Conservation (phyloP, 2,113 vertebrate species). For the Pelecanus crispus region DNA sequence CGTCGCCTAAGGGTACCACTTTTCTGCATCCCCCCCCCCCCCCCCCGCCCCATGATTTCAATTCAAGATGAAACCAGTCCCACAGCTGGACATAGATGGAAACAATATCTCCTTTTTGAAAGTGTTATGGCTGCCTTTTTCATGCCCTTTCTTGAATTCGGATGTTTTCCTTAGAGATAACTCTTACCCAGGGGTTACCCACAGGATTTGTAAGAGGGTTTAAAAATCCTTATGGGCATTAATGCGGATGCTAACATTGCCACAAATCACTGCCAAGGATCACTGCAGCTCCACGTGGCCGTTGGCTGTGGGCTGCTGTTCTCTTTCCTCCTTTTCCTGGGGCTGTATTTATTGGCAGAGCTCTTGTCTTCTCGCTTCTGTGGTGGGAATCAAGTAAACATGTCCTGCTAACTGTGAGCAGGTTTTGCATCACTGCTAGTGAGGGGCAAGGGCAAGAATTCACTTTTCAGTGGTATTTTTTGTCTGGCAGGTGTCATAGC, state of each 20-base stretch:
- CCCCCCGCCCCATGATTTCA: too few species aligned
- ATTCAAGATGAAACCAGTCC: neutral
- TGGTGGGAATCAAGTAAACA: neutral
- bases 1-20: rapidly evolving
- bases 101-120: neutral
- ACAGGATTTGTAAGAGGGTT: neutral
- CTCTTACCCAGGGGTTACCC: neutral
- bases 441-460: neutral
- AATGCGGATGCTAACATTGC: neutral
- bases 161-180: neutral
- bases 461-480: neutral
- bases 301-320: neutral
- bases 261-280: neutral
- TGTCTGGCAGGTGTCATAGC: neutral
- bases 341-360: neutral
- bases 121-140: neutral
- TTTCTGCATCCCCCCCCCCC: neutral
- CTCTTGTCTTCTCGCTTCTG: neutral
- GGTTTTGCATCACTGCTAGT: neutral
- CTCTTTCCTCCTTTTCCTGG: neutral
- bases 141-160: neutral
- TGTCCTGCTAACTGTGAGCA: neutral
- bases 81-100: neutral
- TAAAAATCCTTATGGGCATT: neutral
- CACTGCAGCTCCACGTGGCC: neutral